Conservation (phyloP, 2,888 invertebrate species). For the Lasioglossum villosulum region DNA sequence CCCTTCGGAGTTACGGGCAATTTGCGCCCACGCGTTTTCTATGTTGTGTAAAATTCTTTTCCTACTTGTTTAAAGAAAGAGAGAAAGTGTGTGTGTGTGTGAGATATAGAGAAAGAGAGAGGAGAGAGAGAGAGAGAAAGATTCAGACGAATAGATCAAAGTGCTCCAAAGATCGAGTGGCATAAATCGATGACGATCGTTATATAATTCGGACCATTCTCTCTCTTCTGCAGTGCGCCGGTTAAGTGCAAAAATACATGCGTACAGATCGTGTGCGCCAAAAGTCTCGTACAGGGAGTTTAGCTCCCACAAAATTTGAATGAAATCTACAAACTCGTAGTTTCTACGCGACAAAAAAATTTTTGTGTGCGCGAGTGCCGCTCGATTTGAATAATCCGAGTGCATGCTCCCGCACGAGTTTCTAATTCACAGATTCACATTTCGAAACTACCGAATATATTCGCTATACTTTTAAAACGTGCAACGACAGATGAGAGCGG, state of each 20-base stretch:
- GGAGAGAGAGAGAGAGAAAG: not conserved
- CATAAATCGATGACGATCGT: constrained; percentile 4
- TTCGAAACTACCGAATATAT: constrained; percentile 9
- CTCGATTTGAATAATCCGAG: not conserved
- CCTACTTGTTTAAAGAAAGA: not conserved
- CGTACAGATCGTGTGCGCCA: not conserved
- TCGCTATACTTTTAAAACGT: constrained; percentile 40
- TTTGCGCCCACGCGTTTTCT: not conserved
- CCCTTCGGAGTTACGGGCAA: not conserved
- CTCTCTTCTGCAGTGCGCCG: not conserved
- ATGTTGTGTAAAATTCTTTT: not conserved
- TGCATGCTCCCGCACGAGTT: not conserved
- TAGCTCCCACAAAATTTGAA: not conserved
- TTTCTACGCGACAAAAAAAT: not conserved
- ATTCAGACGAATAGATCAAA: not conserved
- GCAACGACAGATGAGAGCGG: constrained; percentile 31
- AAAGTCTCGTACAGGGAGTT: constrained; percentile 4
- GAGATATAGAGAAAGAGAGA: not conserved
- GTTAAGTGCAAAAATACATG: not conserved
- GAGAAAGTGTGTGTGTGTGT: not conserved
- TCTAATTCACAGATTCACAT: constrained; percentile 30
- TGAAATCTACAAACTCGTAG: not conserved
- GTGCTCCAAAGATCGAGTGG: constrained; percentile 4
- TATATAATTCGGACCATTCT: constrained; percentile 15
- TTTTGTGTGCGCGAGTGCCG: not conserved